Base-by-base conservation (phyloP, 2,113 vertebrate genomes). In the Tamias sibiricus region DNA sequence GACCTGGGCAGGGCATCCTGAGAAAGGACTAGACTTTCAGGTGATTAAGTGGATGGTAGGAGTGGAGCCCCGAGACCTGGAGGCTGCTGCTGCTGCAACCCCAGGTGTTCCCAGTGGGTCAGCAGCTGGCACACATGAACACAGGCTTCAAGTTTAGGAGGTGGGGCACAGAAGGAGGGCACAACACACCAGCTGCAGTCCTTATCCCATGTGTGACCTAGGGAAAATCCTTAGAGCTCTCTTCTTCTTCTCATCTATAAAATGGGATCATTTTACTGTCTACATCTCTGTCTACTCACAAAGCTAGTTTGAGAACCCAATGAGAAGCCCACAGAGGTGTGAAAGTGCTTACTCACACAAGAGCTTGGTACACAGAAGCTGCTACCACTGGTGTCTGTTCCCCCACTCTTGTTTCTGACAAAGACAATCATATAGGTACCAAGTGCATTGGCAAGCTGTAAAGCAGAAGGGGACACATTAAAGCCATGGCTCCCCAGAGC, bases 261-360 rank as follows among this genome's bases (percentile, higher is more conserved):
- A 89, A 28, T 47, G 52, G 35, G 19, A 40, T 30, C 19, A 10
- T 64, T 9, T 59, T 0, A 32, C 44, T 32, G 12, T 0, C 17
- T 4, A 1, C 12, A 20, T 49, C 92, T 62, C 72, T 64, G 17
- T 11, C 11, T 57, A 68, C 28, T 35, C 59, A 14, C 35, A 80
- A 37, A 85, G 82, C 30, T 49, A 42, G 37, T 35, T 2, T 37
- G 74, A 64, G 28, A 77, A 75, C 40, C 16, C 40, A 71, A 37
- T 26, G 13, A 57, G 49, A 44, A 0, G 24, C 28, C 10, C 10
- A 68, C 26, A 42, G 0, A 17, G 4, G 8, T 9, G 40, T 37
- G n/a, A 24, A 2, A 0, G 8, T 1, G 7, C 14, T 42, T 22
- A 1, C 2, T 37, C 6, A 24, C 28, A 13, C 16, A 32, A 49